phyloP scores from a whole-genome alignment of 2,888 invertebrate genomes.

The Chrysolina oricalcia region DNA sequence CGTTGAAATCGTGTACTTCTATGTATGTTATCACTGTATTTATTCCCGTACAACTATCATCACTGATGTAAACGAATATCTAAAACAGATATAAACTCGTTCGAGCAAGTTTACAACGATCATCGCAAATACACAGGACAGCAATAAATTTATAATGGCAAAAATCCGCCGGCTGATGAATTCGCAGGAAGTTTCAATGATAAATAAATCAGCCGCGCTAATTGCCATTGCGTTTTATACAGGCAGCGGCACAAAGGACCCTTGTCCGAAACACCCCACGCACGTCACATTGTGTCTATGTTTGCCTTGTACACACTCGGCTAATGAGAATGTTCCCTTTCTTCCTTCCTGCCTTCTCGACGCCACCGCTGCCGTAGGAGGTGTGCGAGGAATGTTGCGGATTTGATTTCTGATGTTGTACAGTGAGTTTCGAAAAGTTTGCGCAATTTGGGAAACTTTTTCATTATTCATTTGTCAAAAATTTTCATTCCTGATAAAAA shows the following conservation, averaged over 20 bases:
- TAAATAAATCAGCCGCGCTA: constrained; percentile 51
- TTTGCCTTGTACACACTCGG: constrained; percentile 33
- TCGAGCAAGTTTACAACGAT: background rate
- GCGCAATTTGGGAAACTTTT: too few relatives aligned
- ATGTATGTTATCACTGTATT: too few relatives aligned
- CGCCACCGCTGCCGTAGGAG: background rate
- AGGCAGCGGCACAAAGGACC: constrained; percentile 26
- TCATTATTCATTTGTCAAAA: too few relatives aligned
- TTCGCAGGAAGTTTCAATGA: constrained; percentile 55
- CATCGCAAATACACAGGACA: constrained; percentile 1
- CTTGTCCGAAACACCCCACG: constrained; percentile 17
- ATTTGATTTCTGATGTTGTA: constrained; percentile 6
- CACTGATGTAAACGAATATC: too few relatives aligned
- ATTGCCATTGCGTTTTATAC: constrained; percentile 48
- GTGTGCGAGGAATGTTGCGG: constrained; percentile 13
- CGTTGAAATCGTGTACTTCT: too few relatives aligned
- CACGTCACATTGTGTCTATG: constrained; percentile 36
- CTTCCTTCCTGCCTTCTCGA: constrained; percentile 17
- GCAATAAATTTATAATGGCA: constrained; percentile 50
- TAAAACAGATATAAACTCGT: background rate
- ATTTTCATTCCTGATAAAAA: too few relatives aligned
- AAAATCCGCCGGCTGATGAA: constrained; percentile 48
- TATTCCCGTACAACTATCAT: too few relatives aligned
- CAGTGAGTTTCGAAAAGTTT: background rate
- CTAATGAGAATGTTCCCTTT: constrained; percentile 31